Conservation (phyloP, 2,888 invertebrate genomes). For the Germaria angustata region DNA sequence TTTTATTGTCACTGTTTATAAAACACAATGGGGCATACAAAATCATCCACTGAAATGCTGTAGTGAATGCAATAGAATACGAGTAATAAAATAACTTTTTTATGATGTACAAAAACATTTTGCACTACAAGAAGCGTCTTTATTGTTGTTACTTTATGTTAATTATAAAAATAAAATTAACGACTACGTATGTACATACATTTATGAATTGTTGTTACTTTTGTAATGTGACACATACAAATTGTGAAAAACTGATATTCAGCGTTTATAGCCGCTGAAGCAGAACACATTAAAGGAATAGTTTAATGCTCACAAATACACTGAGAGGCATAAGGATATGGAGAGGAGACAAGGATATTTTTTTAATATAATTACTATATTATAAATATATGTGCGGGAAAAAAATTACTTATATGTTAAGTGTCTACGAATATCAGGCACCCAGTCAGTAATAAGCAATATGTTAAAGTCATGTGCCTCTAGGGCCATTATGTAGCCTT, state of each 20-base stretch:
- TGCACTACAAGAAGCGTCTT: background rate
- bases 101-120: conserved; percentile 20
- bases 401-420: too few species aligned
- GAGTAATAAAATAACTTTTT: conserved; percentile 31
- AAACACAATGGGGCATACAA: conserved; percentile 20
- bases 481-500: too few species aligned
- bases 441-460: too few species aligned
- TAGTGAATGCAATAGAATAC: background rate
- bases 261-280: background rate
- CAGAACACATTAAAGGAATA: conserved; percentile 26
- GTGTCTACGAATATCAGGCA: too few species aligned
- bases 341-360: background rate
- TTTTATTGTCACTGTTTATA: conserved; percentile 15
- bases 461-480: too few species aligned
- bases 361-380: too few species aligned
- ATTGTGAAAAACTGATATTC: conserved; percentile 34
- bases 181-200: background rate
- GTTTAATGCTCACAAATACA: conserved; percentile 7
- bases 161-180: conserved; percentile 46
- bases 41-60: conserved; percentile 2
- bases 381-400: too few species aligned
- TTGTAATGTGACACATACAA: conserved; percentile 11
- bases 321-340: background rate
- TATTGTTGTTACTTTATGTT: conserved; percentile 19
- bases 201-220: conserved; percentile 3